Evolutionary conservation across 2,113 vertebrate genomes (phyloP).

Genomic region (Cygnus atratus): DNA sequence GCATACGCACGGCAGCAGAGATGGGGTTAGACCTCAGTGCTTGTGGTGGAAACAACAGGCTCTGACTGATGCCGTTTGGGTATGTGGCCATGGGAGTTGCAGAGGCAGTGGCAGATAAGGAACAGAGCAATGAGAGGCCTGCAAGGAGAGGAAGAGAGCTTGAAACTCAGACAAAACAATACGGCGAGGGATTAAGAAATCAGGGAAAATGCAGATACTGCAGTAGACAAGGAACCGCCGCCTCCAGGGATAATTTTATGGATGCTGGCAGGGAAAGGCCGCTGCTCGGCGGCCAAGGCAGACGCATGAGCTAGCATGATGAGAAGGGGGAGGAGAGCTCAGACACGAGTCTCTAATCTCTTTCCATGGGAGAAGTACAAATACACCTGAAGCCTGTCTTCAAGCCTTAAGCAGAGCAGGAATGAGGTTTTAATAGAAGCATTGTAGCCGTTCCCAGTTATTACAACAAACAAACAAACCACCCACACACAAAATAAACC

Average conservation of each 20-base stretch:
- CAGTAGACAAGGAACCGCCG: background rate
- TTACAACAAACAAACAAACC: constrained; percentile 28
- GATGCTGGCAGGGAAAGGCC: background rate
- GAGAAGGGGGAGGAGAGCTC: background rate
- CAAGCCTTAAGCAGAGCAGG: background rate
- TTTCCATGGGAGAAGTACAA: background rate
- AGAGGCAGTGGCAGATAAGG: background rate
- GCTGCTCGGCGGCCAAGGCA: background rate
- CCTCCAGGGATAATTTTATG: constrained; percentile 26
- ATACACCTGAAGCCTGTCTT: constrained; percentile 39
- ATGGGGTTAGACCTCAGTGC: background rate
- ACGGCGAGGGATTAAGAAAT: background rate
- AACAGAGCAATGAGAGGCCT: background rate
- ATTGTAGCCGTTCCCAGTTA: background rate
- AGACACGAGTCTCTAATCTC: constrained; percentile 6
- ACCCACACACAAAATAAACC: background rate
- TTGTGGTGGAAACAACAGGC: background rate
- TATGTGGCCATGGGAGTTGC: background rate
- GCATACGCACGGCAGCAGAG: background rate
- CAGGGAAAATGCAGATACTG: background rate
- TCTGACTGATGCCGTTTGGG: background rate
- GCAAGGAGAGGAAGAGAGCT: background rate
- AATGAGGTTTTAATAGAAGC: background rate
- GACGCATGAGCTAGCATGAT: background rate
- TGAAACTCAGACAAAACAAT: constrained; percentile 15